Evolutionary conservation across 2,888 invertebrate genomes (phyloP).

Genomic region (Xestobium rufovillosum): DNA sequence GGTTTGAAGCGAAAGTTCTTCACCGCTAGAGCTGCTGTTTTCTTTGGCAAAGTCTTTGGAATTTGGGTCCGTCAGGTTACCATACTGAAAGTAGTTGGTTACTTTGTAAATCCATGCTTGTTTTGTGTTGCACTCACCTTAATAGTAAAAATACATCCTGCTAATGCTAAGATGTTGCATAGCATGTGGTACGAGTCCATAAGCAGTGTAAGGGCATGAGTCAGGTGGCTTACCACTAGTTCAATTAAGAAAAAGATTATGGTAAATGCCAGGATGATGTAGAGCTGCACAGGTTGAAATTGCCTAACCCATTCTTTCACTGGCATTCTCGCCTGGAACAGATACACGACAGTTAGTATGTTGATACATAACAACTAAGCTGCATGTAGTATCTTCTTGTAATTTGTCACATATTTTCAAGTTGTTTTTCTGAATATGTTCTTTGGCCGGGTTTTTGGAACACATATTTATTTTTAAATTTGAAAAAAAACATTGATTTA

Average conservation of each 20-base stretch:
- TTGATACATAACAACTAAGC: no score
- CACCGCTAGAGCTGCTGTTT: conserved; percentile 19
- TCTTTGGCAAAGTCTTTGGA: conserved; percentile 15
- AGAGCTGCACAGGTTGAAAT: conserved; percentile 67
- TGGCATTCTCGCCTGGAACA: conserved; percentile 59
- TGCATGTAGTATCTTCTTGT: no score
- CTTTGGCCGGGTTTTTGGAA: no score
- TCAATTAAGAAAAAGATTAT: conserved; percentile 72
- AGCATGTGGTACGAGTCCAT: conserved; percentile 93
- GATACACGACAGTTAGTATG: no score
- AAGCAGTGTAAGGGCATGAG: conserved; percentile 84
- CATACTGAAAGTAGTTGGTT: conserved; percentile 1
- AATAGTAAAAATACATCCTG: conserved; percentile 69
- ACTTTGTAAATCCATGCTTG: neutral
- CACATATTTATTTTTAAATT: no score
- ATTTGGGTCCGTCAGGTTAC: conserved; percentile 1
- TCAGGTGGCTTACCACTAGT: conserved; percentile 78
- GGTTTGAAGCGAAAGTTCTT: no score
- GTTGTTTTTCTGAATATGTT: no score
- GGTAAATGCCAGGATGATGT: conserved; percentile 65
- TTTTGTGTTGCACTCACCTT: conserved; percentile 53
- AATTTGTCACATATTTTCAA: no score
- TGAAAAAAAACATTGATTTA: no score
- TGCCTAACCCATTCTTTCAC: conserved; percentile 70
- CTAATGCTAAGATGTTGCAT: conserved; percentile 83